A percentile compares a stretch with the other conserved stretches of the same genome.
phyloP scores from a whole-genome alignment of 1,140 invertebrate species.

The Bombus vancouverensis region DNA sequence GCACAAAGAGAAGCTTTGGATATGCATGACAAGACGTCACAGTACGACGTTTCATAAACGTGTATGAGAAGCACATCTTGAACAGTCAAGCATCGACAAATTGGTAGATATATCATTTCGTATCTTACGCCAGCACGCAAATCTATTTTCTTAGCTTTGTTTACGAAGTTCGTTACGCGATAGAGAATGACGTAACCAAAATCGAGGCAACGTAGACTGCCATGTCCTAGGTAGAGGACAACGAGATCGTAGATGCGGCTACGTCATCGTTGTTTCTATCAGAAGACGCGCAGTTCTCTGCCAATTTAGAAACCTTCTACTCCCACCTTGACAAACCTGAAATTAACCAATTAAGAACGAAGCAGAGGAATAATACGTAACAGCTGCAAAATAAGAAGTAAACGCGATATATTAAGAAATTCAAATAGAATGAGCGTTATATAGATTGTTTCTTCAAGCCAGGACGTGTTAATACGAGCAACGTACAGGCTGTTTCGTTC shows the following conservation, averaged over 20 bases:
- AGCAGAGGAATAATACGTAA: too few species aligned
- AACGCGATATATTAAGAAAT: too few species aligned
- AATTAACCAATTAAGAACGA: too few species aligned
- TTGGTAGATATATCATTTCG: background rate
- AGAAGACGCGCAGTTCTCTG: background rate
- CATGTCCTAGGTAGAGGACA: slow-evolving; percentile 78
- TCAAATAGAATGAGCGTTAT: too few species aligned
- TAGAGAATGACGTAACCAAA: slow-evolving; percentile 59
- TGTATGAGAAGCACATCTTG: background rate
- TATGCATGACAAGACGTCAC: background rate
- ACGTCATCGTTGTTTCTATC: slow-evolving; percentile 6
- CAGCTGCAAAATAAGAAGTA: too few species aligned
- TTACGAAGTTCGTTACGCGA: background rate
- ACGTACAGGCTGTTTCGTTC: too few species aligned
- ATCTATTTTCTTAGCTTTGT: slow-evolving; percentile 25
- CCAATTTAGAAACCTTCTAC: background rate
- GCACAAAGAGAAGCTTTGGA: background rate
- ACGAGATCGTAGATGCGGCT: slow-evolving; percentile 61
- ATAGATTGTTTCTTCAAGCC: too few species aligned
- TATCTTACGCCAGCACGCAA: too few species aligned
- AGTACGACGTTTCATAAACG: background rate
- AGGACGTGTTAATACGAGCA: too few species aligned
- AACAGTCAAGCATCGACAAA: background rate
- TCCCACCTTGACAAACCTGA: background rate
- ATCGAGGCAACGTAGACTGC: slow-evolving; percentile 68